These are phyloP conservation scores for Pseudolycoriella hygida DNA, from an alignment of 2,888 invertebrate species.

Conservation along the genomic window DNA sequence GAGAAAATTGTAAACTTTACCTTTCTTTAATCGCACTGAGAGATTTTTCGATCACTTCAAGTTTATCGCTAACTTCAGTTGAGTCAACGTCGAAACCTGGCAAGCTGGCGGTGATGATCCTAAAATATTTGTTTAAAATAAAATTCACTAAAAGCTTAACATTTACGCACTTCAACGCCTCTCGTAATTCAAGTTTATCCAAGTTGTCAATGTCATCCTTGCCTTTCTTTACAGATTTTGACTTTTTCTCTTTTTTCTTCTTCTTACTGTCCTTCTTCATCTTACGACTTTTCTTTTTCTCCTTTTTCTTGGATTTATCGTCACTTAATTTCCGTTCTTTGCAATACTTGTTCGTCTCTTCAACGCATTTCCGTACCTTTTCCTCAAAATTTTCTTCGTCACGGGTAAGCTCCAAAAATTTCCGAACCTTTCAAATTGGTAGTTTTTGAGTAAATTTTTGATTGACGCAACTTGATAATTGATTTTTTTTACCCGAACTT, in stretches of 20 bases:
- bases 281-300: constrained; percentile 34
- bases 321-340: constrained; percentile 45
- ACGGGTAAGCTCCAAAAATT: constrained; percentile 60
- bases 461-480: background rate
- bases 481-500: constrained; percentile 33
- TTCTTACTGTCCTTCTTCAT: constrained; percentile 39
- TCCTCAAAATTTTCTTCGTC: constrained; percentile 74
- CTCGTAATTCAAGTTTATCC: constrained; percentile 43
- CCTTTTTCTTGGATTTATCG: constrained; percentile 42
- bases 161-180: constrained; percentile 39
- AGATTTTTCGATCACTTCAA: constrained; percentile 19
- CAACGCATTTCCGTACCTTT: constrained; percentile 70
- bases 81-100: constrained; percentile 41
- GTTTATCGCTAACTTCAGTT: constrained; percentile 15
- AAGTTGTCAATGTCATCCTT: constrained; percentile 41
- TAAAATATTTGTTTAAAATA: constrained; percentile 16
- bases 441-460: background rate
- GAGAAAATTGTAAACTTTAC: no score
- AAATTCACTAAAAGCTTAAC: constrained; percentile 5
- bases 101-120: constrained; percentile 42
- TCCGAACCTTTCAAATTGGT: constrained; percentile 34
- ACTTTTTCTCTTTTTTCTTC: constrained; percentile 49
- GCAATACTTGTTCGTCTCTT: constrained; percentile 66
- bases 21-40: constrained; percentile 18
- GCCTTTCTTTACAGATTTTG: constrained; percentile 38